Base-by-base conservation (phyloP, 2,113 vertebrate genomes). In the Rhipidura dahli region DNA sequence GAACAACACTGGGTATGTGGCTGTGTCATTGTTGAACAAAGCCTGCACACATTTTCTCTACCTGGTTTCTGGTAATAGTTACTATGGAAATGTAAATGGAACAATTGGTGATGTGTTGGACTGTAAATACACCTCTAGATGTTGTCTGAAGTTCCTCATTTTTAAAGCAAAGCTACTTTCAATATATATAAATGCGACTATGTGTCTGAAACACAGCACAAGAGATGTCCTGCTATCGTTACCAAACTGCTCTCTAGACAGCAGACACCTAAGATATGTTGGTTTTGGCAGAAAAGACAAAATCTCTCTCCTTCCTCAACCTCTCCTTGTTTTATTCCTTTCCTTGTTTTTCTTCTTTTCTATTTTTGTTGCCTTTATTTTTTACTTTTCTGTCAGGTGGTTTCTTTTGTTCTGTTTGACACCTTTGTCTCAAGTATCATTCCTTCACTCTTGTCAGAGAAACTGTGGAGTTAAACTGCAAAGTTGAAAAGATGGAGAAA, bases 11-110 rank as follows among this genome's bases (percentile, higher is more conserved):
- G 30, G 13, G 7, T 50, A 45, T 73, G 63, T 65, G 35, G 91
- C 71, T 66, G 4, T 35, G 70, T 56, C 63, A 66, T 50, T 57
- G 65, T 54, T 57, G 57, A 95, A 78, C 61, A 94, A 92, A 76
- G 64, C 37, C 26, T 57, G 53, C 49, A 56, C 33, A 15, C 21
- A 64, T 72, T 66, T 93, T 70, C 57, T 77, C 59, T 83, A 66
- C 50, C 39, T 76, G 59, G 24, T 69, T 85, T 73, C 50, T 63
- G 50, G 47, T 92, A 92, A 86, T 73, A 65, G 75, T 94, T 96
- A 83, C 82, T 95, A 93, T 91, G 66, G 84, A 90, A 93, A 91
- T 89, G 9, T 42, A 96, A 88, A 96, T 93, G 87, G 93, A 96
- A 96, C 91, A 94, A 94, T 66, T 82, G 69, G 35, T 1, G 5